These are phyloP conservation scores for Diplosoma virens DNA, from an alignment of 23 tunicate species.

Conservation along the genomic window DNA sequence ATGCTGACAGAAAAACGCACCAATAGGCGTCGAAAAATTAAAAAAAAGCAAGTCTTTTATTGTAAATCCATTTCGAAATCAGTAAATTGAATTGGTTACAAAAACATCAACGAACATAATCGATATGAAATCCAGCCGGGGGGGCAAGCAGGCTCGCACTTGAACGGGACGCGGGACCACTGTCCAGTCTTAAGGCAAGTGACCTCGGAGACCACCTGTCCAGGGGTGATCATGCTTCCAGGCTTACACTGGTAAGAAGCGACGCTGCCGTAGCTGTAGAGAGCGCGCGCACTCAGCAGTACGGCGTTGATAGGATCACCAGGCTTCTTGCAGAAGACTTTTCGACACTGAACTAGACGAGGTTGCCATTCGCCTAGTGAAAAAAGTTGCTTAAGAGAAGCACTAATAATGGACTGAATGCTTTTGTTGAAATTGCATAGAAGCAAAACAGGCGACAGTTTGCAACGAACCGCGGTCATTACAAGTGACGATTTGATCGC, in stretches of 20 bases:
- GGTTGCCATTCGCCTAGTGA: conserved; percentile 48
- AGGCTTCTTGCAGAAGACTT: conserved; percentile 55
- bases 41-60: too few species aligned
- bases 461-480: conserved; percentile 26
- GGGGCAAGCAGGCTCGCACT: conserved; percentile 65
- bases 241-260: conserved; percentile 60
- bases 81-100: too few species aligned
- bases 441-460: too few species aligned
- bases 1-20: too few species aligned
- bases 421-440: too few species aligned
- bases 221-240: conserved; percentile 50
- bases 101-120: conserved; percentile 16
- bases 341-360: conserved; percentile 37
- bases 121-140: conserved; percentile 54
- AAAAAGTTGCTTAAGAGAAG: too few species aligned
- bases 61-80: too few species aligned
- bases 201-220: conserved; percentile 4
- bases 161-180: conserved; percentile 50
- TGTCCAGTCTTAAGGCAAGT: conserved; percentile 48
- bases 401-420: too few species aligned
- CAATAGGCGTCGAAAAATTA: too few species aligned
- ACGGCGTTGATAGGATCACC: conserved; percentile 22
- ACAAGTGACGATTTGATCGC: conserved; percentile 38
- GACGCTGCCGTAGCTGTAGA: conserved; percentile 27
- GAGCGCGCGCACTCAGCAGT: conserved; percentile 27